Evolutionary conservation across 2,113 vertebrate genomes (phyloP).

Genomic region (Megalops atlanticus): DNA sequence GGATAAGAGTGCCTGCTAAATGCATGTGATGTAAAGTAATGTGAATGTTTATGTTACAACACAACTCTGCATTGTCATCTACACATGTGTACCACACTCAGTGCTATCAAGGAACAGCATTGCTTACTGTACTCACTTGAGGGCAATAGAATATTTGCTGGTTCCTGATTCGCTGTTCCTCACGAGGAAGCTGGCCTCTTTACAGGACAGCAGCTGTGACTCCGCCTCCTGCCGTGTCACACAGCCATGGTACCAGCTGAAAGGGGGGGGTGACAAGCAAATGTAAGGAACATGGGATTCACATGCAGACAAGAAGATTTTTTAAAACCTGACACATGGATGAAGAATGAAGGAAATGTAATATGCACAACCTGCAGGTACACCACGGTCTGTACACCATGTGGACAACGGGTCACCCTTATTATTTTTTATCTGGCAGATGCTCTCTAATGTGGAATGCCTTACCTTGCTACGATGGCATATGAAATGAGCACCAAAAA

Average conservation of each 20-base stretch:
- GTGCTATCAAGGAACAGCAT: not conserved
- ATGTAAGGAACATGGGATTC: not conserved
- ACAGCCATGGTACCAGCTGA: constrained; percentile 86
- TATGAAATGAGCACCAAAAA: too few relatives aligned
- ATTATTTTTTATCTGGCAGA: not conserved
- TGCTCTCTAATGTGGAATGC: too few relatives aligned
- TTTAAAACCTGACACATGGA: not conserved
- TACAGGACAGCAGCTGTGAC: constrained; percentile 79
- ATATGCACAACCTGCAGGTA: not conserved
- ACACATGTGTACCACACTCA: too few relatives aligned
- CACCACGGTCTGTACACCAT: not conserved
- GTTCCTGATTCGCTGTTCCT: constrained; percentile 84
- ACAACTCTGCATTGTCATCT: too few relatives aligned
- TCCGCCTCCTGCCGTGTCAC: constrained; percentile 83
- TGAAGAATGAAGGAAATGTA: not conserved
- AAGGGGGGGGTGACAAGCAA: not conserved
- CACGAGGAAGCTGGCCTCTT: constrained; percentile 85
- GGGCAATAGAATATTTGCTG: constrained; percentile 88
- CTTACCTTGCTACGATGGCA: too few relatives aligned
- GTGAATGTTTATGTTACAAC: too few relatives aligned
- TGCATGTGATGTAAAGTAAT: too few relatives aligned
- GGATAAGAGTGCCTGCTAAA: too few relatives aligned
- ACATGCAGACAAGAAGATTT: too few relatives aligned
- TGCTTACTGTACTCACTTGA: constrained; percentile 80
- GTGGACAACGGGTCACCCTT: not conserved